Evolutionary conservation across 2,113 vertebrate species (phyloP).

Genomic region (Dipodomys ordii): DNA sequence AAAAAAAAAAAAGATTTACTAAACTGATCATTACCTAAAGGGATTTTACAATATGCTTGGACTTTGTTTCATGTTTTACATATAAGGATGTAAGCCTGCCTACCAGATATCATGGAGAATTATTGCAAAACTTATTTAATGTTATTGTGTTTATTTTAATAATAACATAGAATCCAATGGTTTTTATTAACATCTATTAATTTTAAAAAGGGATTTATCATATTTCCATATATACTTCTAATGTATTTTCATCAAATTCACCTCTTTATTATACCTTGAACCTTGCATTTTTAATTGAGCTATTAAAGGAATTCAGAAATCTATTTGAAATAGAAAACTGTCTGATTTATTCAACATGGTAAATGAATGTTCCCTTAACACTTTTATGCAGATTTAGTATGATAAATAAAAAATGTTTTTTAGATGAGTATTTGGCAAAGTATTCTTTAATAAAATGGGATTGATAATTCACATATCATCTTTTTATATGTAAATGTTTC

Average conservation of each 20-base stretch:
- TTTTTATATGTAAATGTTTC: conserved; percentile 5
- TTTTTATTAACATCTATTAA: neutral
- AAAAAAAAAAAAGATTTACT: no score
- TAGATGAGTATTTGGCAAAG: no score
- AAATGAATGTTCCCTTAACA: neutral
- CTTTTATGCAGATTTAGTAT: neutral
- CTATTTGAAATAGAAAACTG: conserved; percentile 16
- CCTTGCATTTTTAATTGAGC: conserved; percentile 4
- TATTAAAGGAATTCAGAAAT: neutral
- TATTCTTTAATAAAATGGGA: neutral
- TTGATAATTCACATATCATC: neutral
- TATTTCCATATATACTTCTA: neutral
- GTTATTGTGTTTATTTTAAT: neutral
- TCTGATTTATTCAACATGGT: conserved; percentile 1
- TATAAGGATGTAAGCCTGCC: neutral
- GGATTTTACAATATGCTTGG: neutral
- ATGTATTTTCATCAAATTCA: neutral
- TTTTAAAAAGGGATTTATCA: neutral
- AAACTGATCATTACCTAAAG: neutral
- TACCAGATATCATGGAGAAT: neutral
- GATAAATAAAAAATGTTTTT: no score
- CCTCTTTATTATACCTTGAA: neutral
- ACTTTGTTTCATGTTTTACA: neutral
- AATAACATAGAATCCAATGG: neutral
- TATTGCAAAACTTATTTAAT: conserved; percentile 19